phyloP scores from a whole-genome alignment of 1,140 invertebrate species.

The Papilio polyxenes region DNA sequence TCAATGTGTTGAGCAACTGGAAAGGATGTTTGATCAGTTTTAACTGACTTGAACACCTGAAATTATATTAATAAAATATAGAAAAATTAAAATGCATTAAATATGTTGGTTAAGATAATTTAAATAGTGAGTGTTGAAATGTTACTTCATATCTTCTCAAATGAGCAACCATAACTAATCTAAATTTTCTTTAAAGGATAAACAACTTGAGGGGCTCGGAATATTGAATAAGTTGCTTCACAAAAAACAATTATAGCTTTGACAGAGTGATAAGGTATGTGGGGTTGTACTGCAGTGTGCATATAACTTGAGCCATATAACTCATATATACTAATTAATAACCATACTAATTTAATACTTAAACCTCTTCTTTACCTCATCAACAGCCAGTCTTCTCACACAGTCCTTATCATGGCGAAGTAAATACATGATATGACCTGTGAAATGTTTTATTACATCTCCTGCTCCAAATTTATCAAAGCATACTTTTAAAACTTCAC shows the following conservation, averaged over 20 bases:
- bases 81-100: not conserved
- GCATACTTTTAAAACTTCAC: constrained; percentile 82
- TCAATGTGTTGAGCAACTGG: constrained; percentile 79
- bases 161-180: too few relatives aligned
- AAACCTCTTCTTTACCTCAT: constrained; percentile 66
- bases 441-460: constrained; percentile 76
- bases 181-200: too few relatives aligned
- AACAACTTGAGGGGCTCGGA: too few relatives aligned
- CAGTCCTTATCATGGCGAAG: constrained; percentile 79
- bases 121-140: constrained; percentile 8
- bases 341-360: too few relatives aligned
- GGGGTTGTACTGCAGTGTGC: too few relatives aligned
- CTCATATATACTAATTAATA: too few relatives aligned
- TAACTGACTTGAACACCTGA: constrained; percentile 71
- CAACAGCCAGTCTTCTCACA: constrained; percentile 81
- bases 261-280: too few relatives aligned
- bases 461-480: constrained; percentile 80
- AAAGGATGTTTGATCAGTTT: constrained; percentile 57
- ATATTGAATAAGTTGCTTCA: too few relatives aligned
- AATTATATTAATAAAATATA: constrained; percentile 34
- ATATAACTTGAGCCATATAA: too few relatives aligned
- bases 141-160: not conserved
- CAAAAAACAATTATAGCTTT: too few relatives aligned
- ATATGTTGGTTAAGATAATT: not conserved
- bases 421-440: constrained; percentile 78